A percentile compares a stretch with the other conserved stretches of the same genome.
Conservation (phyloP, 2,797 vertebrate genomes). For the Eulemur mongoz region DNA sequence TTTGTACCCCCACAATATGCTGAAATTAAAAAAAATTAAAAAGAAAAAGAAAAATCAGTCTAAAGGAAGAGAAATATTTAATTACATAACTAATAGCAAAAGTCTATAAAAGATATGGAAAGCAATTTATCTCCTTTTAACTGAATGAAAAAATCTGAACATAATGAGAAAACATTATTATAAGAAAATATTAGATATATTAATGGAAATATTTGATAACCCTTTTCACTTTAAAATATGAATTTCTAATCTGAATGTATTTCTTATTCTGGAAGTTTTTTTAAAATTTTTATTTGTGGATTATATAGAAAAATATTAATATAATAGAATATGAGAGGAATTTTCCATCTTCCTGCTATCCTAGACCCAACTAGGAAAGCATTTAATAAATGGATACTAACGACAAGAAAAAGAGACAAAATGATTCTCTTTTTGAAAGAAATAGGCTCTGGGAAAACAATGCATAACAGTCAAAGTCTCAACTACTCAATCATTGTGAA, state of each 20-base stretch:
- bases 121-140: not conserved
- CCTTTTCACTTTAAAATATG: not conserved
- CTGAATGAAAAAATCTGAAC: not conserved
- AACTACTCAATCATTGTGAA: not conserved
- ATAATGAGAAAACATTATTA: not conserved
- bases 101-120: not conserved
- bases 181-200: not conserved
- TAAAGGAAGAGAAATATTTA: not conserved
- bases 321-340: not conserved
- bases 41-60: not conserved
- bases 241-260: not conserved
- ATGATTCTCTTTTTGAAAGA: not conserved
- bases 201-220: not conserved
- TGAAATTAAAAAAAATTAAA: too few relatives aligned
- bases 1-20: too few relatives aligned
- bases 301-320: not conserved
- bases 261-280: not conserved
- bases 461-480: not conserved
- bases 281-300: not conserved
- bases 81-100: not conserved
- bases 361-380: not conserved
- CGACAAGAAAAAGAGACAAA: not conserved
- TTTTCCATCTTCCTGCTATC: not conserved
- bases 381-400: not conserved
- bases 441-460: not conserved